Conservation (phyloP, 2,113 vertebrate genomes). For the Addax nasomaculatus region DNA sequence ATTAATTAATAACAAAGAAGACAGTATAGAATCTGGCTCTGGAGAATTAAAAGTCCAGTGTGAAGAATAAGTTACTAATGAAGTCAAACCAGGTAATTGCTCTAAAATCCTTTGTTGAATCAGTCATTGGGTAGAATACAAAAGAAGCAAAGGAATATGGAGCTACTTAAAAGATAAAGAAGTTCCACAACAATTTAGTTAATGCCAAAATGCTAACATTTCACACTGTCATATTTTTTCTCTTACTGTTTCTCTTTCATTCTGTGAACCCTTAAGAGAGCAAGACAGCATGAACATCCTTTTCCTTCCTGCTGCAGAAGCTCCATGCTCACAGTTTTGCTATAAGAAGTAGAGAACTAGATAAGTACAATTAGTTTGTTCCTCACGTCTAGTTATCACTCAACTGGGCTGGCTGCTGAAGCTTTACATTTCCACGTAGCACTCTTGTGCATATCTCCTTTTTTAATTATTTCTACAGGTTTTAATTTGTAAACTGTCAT, state of each 20-base stretch:
- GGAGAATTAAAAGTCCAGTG: neutral
- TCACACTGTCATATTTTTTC: neutral
- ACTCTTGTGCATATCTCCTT: slow-evolving; percentile 65
- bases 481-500: slow-evolving; percentile 78
- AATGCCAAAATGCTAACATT: neutral
- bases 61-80: neutral
- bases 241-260: neutral
- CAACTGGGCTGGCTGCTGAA: slow-evolving; percentile 39
- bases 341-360: neutral
- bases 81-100: neutral
- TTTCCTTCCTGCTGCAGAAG: neutral
- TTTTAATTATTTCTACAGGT: slow-evolving; percentile 76
- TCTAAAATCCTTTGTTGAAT: neutral
- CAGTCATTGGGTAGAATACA: neutral
- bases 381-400: slow-evolving; percentile 68
- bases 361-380: slow-evolving; percentile 67
- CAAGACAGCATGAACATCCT: neutral
- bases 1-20: neutral
- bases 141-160: neutral
- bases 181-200: neutral
- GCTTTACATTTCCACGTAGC: slow-evolving; percentile 61
- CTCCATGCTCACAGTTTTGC: neutral
- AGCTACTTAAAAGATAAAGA: neutral
- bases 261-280: neutral
- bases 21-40: neutral